A percentile compares a stretch with the other conserved stretches of the same genome.
Conservation (phyloP, 2,113 vertebrate species). For the Dasyurus viverrinus region DNA sequence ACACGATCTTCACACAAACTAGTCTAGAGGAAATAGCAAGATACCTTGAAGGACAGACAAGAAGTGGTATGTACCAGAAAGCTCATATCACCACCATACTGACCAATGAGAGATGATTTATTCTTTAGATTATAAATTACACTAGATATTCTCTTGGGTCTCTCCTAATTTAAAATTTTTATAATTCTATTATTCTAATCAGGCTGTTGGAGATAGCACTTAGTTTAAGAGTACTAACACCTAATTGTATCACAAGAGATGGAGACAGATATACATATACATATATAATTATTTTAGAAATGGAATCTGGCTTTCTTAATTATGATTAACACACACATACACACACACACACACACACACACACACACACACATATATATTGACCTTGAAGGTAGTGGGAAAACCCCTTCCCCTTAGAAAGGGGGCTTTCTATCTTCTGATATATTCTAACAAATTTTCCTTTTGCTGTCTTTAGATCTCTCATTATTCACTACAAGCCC, state of each 20-base stretch:
- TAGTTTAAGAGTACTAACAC: neutral
- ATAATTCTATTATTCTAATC: neutral
- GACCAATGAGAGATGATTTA: neutral
- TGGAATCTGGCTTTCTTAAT: neutral
- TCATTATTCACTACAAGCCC: neutral
- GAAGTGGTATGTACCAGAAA: neutral
- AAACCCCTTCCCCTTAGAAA: too few species aligned
- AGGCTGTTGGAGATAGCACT: neutral
- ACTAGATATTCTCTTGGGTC: neutral
- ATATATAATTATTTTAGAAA: neutral
- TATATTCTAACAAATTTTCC: neutral
- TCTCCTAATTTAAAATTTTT: neutral
- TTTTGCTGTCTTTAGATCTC: neutral
- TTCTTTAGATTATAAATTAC: neutral
- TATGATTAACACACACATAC: neutral
- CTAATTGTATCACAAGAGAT: neutral
- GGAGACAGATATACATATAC: neutral
- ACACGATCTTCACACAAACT: too few species aligned
- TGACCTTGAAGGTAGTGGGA: neutral
- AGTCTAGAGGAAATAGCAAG: neutral
- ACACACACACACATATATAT: too few species aligned
- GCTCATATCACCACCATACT: neutral
- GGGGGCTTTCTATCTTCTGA: neutral
- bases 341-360: too few species aligned
- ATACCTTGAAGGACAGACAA: neutral